Evolutionary conservation across 2,797 vertebrate genomes (phyloP), one percentile per base, ranked within the genome.

Genomic region (Enteromius viviparus): DNA sequence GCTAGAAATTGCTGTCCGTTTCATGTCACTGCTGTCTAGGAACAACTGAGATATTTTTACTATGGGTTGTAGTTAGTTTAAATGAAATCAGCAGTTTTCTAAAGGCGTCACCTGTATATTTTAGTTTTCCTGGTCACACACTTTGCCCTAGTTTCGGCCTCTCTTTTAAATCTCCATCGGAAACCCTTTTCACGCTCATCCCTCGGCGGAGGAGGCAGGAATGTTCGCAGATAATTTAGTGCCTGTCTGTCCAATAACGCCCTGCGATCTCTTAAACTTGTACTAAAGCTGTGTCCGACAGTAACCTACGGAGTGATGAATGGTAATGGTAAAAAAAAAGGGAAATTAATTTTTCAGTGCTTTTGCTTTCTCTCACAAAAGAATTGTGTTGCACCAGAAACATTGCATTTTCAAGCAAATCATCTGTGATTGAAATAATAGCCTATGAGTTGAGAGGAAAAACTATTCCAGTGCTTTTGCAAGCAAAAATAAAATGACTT

Each of bases 141-240:
- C 72, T 81, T 70, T 37, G 65, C 21, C 74, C 75, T 45, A 26
- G 26, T 47, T 64, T 45, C 8, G 42, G 42, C 29, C 81, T 69
- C 58, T 70, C 62, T 60, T 58, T 70, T 23, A 70, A 82, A 55
- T 26, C 51, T 53, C 75, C 49, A 80, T 60, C 47, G 21, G 47
- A 79, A 85, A 81, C 65, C 21, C 53, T 70, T 70, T 47, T 65
- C 58, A 84, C 29, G 29, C 26, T 83, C 60, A 62, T 87, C 81
- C 89, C 87, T 68, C 49, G 72, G 85, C 82, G 84, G 81, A 69
- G 6, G 70, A 80, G 47, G 5, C 65, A 89, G 86, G 89, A 90
- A 89, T 90, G 87, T 76, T 71, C 60, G 60, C 45, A 34, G 72
- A 49, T 72, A 74, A 85, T 83, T 42, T 51, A 83, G 17, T 60